These are phyloP conservation scores for Pseudanteris insignis DNA, from an alignment of 2,888 invertebrate species.

Conservation along the genomic window DNA sequence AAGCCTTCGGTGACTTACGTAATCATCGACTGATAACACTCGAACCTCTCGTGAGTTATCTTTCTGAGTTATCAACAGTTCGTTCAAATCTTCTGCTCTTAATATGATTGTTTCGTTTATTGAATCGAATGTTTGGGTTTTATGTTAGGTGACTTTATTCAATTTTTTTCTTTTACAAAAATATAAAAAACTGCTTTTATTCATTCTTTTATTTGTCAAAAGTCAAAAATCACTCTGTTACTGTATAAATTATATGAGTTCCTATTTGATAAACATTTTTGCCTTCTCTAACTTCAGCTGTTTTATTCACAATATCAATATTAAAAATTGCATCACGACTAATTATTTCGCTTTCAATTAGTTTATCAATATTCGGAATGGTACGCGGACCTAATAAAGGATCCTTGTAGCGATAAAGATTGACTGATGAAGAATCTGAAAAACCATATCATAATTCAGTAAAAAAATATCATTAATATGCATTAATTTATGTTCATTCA, in stretches of 20 bases:
- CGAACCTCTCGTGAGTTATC: slow-evolving; percentile 21
- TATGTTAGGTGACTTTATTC: background rate
- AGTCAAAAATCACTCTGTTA: background rate
- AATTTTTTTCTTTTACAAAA: too few species aligned
- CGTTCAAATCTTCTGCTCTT: slow-evolving; percentile 3
- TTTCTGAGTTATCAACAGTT: slow-evolving; percentile 19
- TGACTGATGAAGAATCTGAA: slow-evolving; percentile 72
- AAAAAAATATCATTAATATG: background rate
- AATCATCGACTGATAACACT: slow-evolving; percentile 24
- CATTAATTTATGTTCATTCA: background rate
- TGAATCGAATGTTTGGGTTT: background rate
- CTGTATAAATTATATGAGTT: slow-evolving; percentile 52
- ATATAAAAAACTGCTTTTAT: too few species aligned
- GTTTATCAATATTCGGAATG: slow-evolving; percentile 77
- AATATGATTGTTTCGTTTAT: slow-evolving; percentile 13
- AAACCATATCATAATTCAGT: slow-evolving; percentile 2
- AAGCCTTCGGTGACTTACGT: slow-evolving; percentile 23
- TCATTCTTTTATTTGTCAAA: too few species aligned
- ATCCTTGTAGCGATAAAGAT: slow-evolving; percentile 82
- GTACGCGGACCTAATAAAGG: slow-evolving; percentile 78
- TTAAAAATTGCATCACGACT: slow-evolving; percentile 66
- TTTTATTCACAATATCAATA: slow-evolving; percentile 55
- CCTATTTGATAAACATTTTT: slow-evolving; percentile 50
- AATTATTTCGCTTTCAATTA: slow-evolving; percentile 72
- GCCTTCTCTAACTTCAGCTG: slow-evolving; percentile 46